Evolutionary conservation across 2,888 invertebrate genomes (phyloP).

Genomic region (Chalcosyrphus nemorum): DNA sequence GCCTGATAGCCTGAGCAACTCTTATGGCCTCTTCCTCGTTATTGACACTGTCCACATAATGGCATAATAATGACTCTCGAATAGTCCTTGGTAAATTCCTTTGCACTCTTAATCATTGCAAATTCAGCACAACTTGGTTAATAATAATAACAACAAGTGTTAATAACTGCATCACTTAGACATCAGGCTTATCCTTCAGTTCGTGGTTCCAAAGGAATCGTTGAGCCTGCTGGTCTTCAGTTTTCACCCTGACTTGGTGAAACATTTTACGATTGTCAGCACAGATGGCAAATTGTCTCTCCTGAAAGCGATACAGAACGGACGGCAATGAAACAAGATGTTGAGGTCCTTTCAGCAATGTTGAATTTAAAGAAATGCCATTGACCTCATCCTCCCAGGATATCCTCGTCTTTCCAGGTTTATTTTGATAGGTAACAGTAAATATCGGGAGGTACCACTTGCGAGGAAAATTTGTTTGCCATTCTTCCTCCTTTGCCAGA

Average conservation of each 20-base stretch:
- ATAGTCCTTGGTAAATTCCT: neutral
- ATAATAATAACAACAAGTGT: slow-evolving; percentile 68
- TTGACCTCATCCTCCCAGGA: too few relatives aligned
- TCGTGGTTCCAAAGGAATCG: slow-evolving; percentile 70
- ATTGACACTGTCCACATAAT: slow-evolving; percentile 55
- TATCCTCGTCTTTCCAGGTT: too few relatives aligned
- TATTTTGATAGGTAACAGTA: too few relatives aligned
- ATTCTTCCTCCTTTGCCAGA: too few relatives aligned
- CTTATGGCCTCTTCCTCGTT: too few relatives aligned
- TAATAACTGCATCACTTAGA: slow-evolving; percentile 63
- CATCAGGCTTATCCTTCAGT: slow-evolving; percentile 20
- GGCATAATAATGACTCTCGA: slow-evolving; percentile 8
- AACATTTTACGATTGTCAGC: slow-evolving; percentile 54
- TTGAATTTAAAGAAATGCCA: too few relatives aligned
- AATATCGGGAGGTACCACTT: too few relatives aligned
- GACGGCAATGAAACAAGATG: slow-evolving; percentile 21
- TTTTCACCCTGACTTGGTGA: slow-evolving; percentile 7
- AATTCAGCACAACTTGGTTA: slow-evolving; percentile 60
- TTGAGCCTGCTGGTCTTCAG: slow-evolving; percentile 65
- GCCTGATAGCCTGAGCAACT: too few relatives aligned
- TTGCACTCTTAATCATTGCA: slow-evolving; percentile 32
- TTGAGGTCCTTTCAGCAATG: slow-evolving; percentile 78
- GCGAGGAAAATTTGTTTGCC: too few relatives aligned
- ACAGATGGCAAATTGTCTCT: slow-evolving; percentile 7
- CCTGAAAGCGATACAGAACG: slow-evolving; percentile 35